Conservation (phyloP, 2,113 vertebrate species). For the Odocoileus virginianus region DNA sequence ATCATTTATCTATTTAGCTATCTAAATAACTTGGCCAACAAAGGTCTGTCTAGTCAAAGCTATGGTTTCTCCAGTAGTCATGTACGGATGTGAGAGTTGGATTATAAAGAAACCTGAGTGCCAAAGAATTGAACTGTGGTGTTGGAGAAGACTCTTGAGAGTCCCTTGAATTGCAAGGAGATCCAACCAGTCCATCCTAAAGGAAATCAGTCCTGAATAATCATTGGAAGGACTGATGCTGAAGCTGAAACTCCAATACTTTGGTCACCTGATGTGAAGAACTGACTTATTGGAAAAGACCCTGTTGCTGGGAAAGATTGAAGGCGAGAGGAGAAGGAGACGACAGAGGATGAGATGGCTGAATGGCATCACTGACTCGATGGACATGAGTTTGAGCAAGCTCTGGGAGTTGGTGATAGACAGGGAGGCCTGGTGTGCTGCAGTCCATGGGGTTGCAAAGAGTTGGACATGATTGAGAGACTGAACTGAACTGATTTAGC, state of each 20-base stretch:
- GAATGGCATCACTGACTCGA: neutral
- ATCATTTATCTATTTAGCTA: neutral
- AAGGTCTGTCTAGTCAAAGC: neutral
- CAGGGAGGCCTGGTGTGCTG: neutral
- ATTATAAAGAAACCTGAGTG: rapidly evolving
- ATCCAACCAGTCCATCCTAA: neutral
- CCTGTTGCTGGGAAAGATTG: neutral
- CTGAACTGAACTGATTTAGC: neutral
- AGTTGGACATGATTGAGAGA: rapidly evolving
- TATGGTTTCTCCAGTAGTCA: neutral
- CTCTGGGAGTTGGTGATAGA: neutral
- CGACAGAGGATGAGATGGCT: neutral
- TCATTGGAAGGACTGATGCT: neutral
- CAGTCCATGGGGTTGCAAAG: rapidly evolving
- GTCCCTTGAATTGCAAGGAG: neutral
- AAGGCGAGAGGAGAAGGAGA: neutral
- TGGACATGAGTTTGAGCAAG: neutral
- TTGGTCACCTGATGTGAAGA: neutral
- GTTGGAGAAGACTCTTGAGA: neutral
- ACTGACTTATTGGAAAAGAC: neutral
- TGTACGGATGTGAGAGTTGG: neutral
- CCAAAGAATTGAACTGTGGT: neutral
- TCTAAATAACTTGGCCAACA: neutral
- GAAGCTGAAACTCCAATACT: neutral
- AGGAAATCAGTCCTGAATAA: neutral